Evolutionary conservation across 2,888 invertebrate genomes (phyloP).

Genomic region (Acanthosepion esculentum): DNA sequence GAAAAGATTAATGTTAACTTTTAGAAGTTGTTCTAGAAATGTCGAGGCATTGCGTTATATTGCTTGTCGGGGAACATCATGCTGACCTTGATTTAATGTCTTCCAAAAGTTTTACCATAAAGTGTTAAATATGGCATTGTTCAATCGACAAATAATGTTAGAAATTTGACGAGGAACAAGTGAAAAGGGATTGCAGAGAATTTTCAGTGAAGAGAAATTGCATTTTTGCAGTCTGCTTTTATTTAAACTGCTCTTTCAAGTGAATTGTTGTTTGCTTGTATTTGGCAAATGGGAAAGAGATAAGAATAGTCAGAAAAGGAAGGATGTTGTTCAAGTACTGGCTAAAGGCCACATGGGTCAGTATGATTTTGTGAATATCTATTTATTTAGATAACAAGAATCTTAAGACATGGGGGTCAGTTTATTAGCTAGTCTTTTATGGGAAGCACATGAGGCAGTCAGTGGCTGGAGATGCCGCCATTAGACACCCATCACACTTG

Average conservation of each 20-base stretch:
- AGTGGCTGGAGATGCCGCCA: constrained; percentile 33
- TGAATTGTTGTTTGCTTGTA: not conserved
- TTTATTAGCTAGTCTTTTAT: not conserved
- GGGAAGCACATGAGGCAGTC: not conserved
- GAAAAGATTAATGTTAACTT: not conserved
- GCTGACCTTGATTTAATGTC: not conserved
- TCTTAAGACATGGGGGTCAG: not conserved
- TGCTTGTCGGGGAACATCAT: not conserved
- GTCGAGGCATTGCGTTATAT: not conserved
- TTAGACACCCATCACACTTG: constrained; percentile 33
- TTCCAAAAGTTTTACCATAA: not conserved
- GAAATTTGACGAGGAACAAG: not conserved
- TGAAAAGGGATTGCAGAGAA: not conserved
- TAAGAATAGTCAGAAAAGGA: not conserved
- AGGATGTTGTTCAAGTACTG: not conserved
- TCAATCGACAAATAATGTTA: not conserved
- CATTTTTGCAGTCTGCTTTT: not conserved
- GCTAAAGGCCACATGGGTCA: not conserved
- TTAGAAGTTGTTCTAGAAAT: not conserved
- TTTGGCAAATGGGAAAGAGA: not conserved
- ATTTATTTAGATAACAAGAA: not conserved
- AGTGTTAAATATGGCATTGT: not conserved
- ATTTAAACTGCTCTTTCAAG: constrained; percentile 3
- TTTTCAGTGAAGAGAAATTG: not conserved
- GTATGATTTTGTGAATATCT: not conserved